Evolutionary conservation across 2,888 invertebrate genomes (phyloP).

Genomic region (Agapetus fuscipes): DNA sequence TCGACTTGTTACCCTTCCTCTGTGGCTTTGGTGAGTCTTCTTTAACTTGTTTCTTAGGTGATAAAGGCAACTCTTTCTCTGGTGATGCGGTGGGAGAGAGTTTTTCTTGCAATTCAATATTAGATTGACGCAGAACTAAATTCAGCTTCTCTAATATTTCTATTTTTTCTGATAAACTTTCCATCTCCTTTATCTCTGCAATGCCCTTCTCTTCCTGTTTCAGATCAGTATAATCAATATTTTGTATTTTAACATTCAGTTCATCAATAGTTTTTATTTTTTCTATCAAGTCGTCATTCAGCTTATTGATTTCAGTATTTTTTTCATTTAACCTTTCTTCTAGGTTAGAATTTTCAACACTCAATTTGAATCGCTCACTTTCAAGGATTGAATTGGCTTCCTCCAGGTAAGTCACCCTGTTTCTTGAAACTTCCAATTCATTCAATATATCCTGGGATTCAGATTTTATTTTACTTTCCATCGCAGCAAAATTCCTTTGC

Average conservation of each 20-base stretch:
- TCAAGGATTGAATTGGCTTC: slow-evolving; percentile 46
- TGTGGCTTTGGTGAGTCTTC: slow-evolving; percentile 32
- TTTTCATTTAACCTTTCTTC: slow-evolving; percentile 43
- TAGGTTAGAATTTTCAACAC: slow-evolving; percentile 44
- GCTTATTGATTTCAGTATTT: slow-evolving; percentile 31
- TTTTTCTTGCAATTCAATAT: slow-evolving; percentile 23
- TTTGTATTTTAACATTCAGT: slow-evolving; percentile 31
- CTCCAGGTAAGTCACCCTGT: slow-evolving; percentile 45
- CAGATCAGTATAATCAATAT: slow-evolving; percentile 26
- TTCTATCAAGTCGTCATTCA: slow-evolving; percentile 23
- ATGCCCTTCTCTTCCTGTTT: slow-evolving; percentile 51
- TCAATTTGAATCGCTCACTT: slow-evolving; percentile 40
- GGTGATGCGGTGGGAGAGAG: slow-evolving; percentile 4
- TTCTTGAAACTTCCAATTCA: slow-evolving; percentile 47
- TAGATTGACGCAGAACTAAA: slow-evolving; percentile 43
- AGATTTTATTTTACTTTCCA: slow-evolving; percentile 61
- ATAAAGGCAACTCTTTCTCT: slow-evolving; percentile 22
- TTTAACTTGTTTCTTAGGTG: slow-evolving; percentile 31
- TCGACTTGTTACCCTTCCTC: slow-evolving; percentile 33
- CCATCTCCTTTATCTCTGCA: slow-evolving; percentile 38
- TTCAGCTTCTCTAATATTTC: slow-evolving; percentile 44
- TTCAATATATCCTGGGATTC: slow-evolving; percentile 49
- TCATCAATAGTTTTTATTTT: slow-evolving; percentile 26
- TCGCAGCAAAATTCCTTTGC: slow-evolving; percentile 65
- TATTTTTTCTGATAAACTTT: slow-evolving; percentile 39